Evolutionary conservation across 2,797 vertebrate species (phyloP).

Genomic region (Hylomyscus alleni): DNA sequence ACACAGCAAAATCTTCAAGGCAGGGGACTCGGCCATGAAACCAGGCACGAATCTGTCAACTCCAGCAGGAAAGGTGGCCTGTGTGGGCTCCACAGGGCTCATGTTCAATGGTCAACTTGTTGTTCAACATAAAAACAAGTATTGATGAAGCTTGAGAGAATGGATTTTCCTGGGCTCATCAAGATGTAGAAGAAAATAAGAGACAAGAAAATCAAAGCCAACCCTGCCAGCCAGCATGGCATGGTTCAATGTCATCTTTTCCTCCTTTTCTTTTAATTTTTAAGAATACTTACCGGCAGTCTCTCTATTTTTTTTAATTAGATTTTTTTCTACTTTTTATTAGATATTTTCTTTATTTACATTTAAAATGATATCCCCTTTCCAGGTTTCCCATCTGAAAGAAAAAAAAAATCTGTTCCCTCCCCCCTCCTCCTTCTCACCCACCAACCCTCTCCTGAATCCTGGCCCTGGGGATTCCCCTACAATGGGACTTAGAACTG

Average conservation of each 20-base stretch:
- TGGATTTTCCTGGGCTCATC: not conserved
- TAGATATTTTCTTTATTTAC: too few species aligned
- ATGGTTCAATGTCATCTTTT: not conserved
- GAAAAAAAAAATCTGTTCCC: too few species aligned
- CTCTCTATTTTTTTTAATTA: not conserved
- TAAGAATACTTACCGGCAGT: not conserved
- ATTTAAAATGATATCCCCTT: too few species aligned
- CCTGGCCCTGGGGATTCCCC: too few species aligned
- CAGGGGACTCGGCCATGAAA: not conserved
- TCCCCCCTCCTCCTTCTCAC: too few species aligned
- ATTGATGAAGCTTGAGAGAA: not conserved
- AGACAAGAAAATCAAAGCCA: not conserved
- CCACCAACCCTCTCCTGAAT: too few species aligned
- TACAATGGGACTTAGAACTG: too few species aligned
- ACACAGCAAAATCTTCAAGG: fast-evolving
- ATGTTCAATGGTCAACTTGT: not conserved
- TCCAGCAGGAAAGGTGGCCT: not conserved
- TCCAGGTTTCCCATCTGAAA: too few species aligned
- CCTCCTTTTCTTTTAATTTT: not conserved
- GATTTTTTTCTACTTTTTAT: too few species aligned
- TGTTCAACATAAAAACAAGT: not conserved
- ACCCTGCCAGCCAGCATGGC: not conserved
- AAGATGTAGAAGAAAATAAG: not conserved
- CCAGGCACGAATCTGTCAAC: too few species aligned
- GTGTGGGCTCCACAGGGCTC: not conserved